A percentile compares a stretch with the other conserved stretches of the same genome.
Conservation (phyloP, 1,140 invertebrate genomes). For the Brachionus sp. region DNA sequence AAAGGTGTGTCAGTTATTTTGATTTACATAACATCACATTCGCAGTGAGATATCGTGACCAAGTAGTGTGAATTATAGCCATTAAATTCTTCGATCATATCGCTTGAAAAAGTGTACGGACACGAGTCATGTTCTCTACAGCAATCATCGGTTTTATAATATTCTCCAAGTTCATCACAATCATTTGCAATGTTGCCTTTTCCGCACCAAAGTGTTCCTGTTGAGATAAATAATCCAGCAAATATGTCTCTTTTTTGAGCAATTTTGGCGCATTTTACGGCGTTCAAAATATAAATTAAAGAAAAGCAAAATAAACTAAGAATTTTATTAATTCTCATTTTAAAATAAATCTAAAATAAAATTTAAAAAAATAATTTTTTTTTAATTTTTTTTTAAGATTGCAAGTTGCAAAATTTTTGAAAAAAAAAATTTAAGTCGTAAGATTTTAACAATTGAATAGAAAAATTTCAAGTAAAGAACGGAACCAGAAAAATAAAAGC, state of each 20-base stretch:
- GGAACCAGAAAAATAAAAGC: neutral
- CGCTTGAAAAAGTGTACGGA: constrained; percentile 71
- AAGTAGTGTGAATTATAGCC: neutral
- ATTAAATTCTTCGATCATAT: neutral
- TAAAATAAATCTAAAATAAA: neutral
- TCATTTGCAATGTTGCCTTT: constrained; percentile 71
- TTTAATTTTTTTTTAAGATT: neutral
- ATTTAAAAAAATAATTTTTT: neutral
- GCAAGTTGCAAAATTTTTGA: neutral
- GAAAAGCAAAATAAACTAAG: neutral
- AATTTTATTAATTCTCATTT: neutral
- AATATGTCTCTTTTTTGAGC: neutral
- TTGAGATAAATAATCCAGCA: constrained; percentile 63
- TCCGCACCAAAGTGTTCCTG: constrained; percentile 83
- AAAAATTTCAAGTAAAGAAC: too few species aligned
- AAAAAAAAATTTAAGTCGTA: too few species aligned
- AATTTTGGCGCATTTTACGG: neutral
- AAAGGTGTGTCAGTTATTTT: neutral
- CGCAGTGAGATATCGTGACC: neutral
- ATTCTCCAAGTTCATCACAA: constrained; percentile 73
- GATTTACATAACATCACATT: constrained; percentile 22
- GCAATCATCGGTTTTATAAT: constrained; percentile 73
- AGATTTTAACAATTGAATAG: too few species aligned
- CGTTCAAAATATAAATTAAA: neutral
- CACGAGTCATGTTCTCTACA: constrained; percentile 79